Conservation (phyloP, 2,113 vertebrate genomes). For the Cromileptes altivelis region DNA sequence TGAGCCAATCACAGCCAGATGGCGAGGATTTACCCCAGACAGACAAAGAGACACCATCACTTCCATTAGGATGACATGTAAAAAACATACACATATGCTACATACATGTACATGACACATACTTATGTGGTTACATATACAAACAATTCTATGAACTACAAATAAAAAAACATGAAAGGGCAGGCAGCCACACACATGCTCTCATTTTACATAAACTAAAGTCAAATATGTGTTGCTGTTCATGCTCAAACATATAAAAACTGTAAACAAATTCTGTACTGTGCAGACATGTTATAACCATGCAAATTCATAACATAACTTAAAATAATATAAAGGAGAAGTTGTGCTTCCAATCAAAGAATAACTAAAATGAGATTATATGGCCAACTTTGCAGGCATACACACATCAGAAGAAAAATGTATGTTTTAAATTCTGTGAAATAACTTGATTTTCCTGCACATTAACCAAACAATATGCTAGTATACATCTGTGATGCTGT, state of each 20-base stretch:
- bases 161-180: conserved; percentile 22
- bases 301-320: conserved; percentile 1
- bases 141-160: conserved; percentile 21
- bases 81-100: conserved; percentile 40
- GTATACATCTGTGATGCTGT: neutral
- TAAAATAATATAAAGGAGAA: neutral
- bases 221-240: conserved; percentile 39
- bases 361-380: conserved; percentile 12
- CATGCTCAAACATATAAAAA: conserved; percentile 44
- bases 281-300: conserved; percentile 27
- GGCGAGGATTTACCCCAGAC: conserved; percentile 71
- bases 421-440: conserved; percentile 4
- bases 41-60: conserved; percentile 65
- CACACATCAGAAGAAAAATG: neutral
- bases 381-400: conserved; percentile 9
- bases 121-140: conserved; percentile 40
- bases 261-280: conserved; percentile 50
- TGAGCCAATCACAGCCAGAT: conserved; percentile 81
- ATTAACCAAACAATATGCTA: neutral
- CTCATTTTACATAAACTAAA: conserved; percentile 43
- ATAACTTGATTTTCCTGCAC: neutral
- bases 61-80: conserved; percentile 41
- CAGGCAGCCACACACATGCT: conserved; percentile 27
- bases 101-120: conserved; percentile 44
- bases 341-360: neutral